Evolutionary conservation across 2,888 invertebrate species (phyloP).

Genomic region (Plemyria rubiginata): DNA sequence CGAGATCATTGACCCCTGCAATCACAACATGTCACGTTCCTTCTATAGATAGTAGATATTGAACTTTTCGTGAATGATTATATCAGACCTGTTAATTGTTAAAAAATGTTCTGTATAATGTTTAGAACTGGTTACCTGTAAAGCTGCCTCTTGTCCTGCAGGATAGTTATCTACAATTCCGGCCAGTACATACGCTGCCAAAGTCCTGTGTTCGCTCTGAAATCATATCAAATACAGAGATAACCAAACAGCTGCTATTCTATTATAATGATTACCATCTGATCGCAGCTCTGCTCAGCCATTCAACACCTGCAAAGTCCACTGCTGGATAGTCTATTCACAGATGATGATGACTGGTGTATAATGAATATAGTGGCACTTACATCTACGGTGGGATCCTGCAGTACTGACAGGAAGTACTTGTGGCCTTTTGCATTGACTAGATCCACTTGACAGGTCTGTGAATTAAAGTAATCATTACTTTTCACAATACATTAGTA

Average conservation of each 20-base stretch:
- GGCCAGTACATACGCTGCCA: conserved; percentile 97
- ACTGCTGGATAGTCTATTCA: too few relatives aligned
- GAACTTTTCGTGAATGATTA: too few relatives aligned
- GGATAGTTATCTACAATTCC: conserved; percentile 96
- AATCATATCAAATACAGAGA: neutral
- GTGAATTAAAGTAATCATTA: conserved; percentile 34
- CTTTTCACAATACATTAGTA: neutral
- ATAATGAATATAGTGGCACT: conserved; percentile 68
- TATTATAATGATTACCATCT: too few relatives aligned
- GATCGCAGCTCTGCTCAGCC: too few relatives aligned
- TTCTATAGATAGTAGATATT: too few relatives aligned
- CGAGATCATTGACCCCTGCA: conserved; percentile 94
- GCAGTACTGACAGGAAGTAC: conserved; percentile 96
- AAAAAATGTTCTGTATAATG: too few relatives aligned
- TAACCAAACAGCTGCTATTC: too few relatives aligned
- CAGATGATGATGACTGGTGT: too few relatives aligned
- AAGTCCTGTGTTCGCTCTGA: conserved; percentile 93
- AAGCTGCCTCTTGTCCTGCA: conserved; percentile 95
- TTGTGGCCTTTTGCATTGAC: conserved; percentile 97
- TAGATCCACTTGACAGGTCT: conserved; percentile 97
- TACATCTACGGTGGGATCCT: conserved; percentile 93
- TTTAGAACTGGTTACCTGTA: conserved; percentile 69
- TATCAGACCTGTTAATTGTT: too few relatives aligned
- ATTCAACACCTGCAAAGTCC: too few relatives aligned
- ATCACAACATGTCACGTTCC: too few relatives aligned